These are phyloP conservation scores for Melozone crissalis DNA, from an alignment of 2,113 vertebrate species.

Conservation along the genomic window DNA sequence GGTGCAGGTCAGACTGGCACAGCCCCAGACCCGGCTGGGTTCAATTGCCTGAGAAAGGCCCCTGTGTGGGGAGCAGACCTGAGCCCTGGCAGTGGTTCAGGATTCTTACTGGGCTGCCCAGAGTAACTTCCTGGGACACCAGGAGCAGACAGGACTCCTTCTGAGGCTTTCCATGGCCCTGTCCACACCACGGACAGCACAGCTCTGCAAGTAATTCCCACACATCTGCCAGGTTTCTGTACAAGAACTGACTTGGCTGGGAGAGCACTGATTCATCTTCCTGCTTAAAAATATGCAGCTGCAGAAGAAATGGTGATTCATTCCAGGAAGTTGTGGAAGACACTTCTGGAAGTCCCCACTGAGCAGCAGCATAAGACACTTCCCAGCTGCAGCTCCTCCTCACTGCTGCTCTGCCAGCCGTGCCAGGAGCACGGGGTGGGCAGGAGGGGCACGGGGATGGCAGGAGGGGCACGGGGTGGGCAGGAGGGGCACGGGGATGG, in stretches of 20 bases:
- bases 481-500: background rate
- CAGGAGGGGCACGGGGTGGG: no score
- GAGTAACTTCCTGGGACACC: background rate
- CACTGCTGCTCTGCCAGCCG: rapidly evolving
- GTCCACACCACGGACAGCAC: background rate
- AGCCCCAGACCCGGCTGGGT: background rate
- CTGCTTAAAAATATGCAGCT: background rate
- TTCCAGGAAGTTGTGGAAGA: background rate
- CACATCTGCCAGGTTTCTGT: background rate
- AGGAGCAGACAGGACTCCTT: background rate
- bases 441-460: no score
- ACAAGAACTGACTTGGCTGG: background rate
- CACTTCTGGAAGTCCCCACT: background rate
- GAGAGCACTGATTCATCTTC: background rate
- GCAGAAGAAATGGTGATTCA: background rate
- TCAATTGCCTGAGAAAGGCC: background rate
- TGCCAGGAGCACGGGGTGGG: background rate
- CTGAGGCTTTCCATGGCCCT: background rate
- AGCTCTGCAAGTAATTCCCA: background rate
- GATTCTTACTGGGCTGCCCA: background rate
- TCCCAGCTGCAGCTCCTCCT: background rate
- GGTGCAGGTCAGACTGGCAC: background rate
- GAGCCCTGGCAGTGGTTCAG: background rate
- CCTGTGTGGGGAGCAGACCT: background rate
- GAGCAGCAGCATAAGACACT: background rate